Conservation (phyloP, 2,797 vertebrate species). For the Aeoliscus strigatus region DNA sequence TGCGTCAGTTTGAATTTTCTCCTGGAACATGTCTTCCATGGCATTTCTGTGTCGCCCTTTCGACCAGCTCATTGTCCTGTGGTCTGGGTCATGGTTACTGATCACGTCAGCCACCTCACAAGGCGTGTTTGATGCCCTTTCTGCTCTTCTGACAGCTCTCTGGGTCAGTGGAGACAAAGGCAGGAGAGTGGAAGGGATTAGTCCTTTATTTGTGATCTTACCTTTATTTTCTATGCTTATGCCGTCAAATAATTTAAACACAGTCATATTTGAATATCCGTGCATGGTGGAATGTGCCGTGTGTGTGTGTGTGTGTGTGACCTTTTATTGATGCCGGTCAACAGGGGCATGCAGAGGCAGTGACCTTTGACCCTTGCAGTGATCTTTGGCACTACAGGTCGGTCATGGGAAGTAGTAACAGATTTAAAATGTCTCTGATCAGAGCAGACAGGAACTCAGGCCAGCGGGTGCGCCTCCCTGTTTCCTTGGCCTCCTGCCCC, state of each 20-base stretch:
- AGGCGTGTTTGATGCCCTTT: slow-evolving; percentile 84
- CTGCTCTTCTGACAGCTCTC: slow-evolving; percentile 85
- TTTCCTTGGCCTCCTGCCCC: slow-evolving; percentile 55
- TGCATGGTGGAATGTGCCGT: slow-evolving; percentile 13
- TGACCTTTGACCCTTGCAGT: slow-evolving; percentile 84
- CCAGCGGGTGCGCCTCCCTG: slow-evolving; percentile 38
- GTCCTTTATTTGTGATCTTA: slow-evolving; percentile 39
- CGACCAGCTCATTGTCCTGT: slow-evolving; percentile 58
- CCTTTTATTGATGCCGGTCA: slow-evolving; percentile 22
- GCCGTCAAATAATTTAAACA: slow-evolving; percentile 44
- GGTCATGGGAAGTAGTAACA: slow-evolving; percentile 75
- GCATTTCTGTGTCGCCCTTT: slow-evolving; percentile 12
- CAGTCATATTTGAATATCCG: slow-evolving; percentile 38
- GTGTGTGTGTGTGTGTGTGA: background rate
- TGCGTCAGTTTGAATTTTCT: slow-evolving; percentile 26
- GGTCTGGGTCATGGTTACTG: slow-evolving; percentile 76
- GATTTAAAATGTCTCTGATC: slow-evolving; percentile 62
- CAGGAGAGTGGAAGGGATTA: slow-evolving; percentile 49
- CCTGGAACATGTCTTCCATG: slow-evolving; percentile 12
- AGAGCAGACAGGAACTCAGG: slow-evolving; percentile 49
- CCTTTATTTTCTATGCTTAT: slow-evolving; percentile 55
- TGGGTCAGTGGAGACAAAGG: slow-evolving; percentile 64
- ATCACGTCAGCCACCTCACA: slow-evolving; percentile 79
- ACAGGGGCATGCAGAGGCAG: slow-evolving; percentile 38
- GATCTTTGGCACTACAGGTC: slow-evolving; percentile 69